Conservation (phyloP, 2,113 vertebrate species). For the Prionailurus bengalensis region DNA sequence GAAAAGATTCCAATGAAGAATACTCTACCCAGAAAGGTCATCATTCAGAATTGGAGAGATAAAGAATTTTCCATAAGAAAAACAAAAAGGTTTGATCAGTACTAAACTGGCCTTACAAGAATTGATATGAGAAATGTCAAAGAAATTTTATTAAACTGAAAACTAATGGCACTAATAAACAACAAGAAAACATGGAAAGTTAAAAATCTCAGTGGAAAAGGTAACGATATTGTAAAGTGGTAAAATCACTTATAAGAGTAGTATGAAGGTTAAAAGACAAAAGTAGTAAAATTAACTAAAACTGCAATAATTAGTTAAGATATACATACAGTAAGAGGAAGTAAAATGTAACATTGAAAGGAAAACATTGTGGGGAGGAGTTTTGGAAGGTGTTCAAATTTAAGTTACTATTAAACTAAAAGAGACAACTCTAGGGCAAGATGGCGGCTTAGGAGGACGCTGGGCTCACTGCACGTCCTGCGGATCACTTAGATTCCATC, state of each 20-base stretch:
- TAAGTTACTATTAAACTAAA: neutral
- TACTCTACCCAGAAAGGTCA: neutral
- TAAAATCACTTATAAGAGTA: neutral
- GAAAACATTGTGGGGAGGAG: neutral
- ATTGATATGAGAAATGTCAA: neutral
- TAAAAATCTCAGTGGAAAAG: neutral
- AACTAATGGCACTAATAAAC: neutral
- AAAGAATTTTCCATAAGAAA: neutral
- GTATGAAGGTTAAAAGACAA: neutral
- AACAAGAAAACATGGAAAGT: neutral
- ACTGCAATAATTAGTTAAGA: neutral
- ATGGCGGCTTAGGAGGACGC: no score
- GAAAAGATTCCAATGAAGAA: neutral
- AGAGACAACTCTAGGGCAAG: no score
- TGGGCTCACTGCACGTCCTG: no score
- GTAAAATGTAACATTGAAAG: neutral
- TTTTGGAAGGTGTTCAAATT: neutral
- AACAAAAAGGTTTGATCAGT: neutral
- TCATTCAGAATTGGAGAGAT: neutral
- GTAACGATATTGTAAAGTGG: neutral
- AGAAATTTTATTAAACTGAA: neutral
- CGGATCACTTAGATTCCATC: no score
- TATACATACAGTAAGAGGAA: neutral
- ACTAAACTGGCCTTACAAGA: neutral
- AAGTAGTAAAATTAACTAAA: neutral